A percentile compares a stretch with the other conserved stretches of the same genome.
phyloP scores from a whole-genome alignment of 2,888 invertebrate genomes.

The Clepsis dumicolana region DNA sequence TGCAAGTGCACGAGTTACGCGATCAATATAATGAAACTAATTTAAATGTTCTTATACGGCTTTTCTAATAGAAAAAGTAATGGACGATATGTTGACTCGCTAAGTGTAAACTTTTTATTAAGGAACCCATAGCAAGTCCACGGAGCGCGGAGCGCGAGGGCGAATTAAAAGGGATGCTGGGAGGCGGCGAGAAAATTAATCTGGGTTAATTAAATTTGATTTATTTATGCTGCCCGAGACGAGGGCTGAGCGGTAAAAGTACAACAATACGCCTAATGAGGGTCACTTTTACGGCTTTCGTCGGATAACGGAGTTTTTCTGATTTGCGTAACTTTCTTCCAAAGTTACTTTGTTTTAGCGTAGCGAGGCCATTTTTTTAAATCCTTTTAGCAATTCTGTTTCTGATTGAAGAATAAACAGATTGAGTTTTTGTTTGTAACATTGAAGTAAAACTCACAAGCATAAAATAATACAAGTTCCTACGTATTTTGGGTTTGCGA shows the following conservation, averaged over 20 bases:
- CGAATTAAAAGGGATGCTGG: slow-evolving; percentile 78
- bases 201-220: slow-evolving; percentile 86
- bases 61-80: slow-evolving; percentile 58
- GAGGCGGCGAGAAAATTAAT: slow-evolving; percentile 79
- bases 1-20: slow-evolving; percentile 49
- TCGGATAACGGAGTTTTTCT: slow-evolving; percentile 76
- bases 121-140: slow-evolving; percentile 77
- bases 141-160: slow-evolving; percentile 70
- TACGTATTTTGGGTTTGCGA: slow-evolving; percentile 23
- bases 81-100: slow-evolving; percentile 72
- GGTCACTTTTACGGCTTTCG: slow-evolving; percentile 81
- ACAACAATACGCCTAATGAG: slow-evolving; percentile 83
- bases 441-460: not conserved
- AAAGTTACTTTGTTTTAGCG: slow-evolving; percentile 55
- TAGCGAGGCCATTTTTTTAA: slow-evolving; percentile 51
- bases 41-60: slow-evolving; percentile 68
- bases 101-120: slow-evolving; percentile 83
- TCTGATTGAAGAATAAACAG: not conserved
- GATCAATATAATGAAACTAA: slow-evolving; percentile 68
- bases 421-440: not conserved
- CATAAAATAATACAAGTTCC: not conserved
- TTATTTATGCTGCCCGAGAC: slow-evolving; percentile 79
- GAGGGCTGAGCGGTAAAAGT: slow-evolving; percentile 75
- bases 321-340: slow-evolving; percentile 73
- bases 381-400: not conserved